Conservation (phyloP, 1,140 invertebrate genomes). For the Eupeodes corollae region DNA sequence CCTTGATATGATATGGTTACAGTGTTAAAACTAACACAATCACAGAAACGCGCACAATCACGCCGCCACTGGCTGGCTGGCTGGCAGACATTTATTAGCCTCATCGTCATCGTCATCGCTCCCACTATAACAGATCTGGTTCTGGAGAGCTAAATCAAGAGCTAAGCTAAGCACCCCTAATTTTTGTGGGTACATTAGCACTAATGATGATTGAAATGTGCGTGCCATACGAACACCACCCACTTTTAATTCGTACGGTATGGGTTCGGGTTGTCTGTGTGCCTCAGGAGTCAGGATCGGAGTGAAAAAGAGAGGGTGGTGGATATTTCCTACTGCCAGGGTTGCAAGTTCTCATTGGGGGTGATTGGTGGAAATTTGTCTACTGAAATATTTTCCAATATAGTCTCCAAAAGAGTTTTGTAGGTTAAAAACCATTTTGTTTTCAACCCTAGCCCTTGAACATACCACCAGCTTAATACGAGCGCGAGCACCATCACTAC, state of each 20-base stretch:
- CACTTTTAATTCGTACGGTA: neutral
- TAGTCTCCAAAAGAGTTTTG: too few species aligned
- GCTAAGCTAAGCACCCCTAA: constrained; percentile 25
- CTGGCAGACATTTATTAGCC: neutral
- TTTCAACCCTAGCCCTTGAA: too few species aligned
- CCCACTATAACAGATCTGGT: neutral
- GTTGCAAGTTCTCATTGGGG: too few species aligned
- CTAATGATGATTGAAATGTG: constrained; percentile 38
- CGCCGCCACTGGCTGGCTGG: neutral
- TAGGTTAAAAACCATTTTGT: too few species aligned
- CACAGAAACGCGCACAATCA: neutral
- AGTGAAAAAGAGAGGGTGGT: too few species aligned
- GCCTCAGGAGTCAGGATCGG: too few species aligned
- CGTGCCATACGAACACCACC: neutral
- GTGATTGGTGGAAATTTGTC: too few species aligned
- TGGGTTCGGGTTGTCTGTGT: neutral
- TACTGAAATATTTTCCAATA: too few species aligned
- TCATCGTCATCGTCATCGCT: constrained; percentile 1
- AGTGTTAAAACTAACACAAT: neutral
- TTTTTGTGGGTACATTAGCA: constrained; percentile 38
- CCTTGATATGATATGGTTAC: too few species aligned
- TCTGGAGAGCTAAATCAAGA: constrained; percentile 6
- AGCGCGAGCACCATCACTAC: neutral
- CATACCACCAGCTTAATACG: neutral
- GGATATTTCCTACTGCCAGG: too few species aligned